Evolutionary conservation across 2,797 vertebrate genomes (phyloP).

Genomic region (Falco rusticolus): DNA sequence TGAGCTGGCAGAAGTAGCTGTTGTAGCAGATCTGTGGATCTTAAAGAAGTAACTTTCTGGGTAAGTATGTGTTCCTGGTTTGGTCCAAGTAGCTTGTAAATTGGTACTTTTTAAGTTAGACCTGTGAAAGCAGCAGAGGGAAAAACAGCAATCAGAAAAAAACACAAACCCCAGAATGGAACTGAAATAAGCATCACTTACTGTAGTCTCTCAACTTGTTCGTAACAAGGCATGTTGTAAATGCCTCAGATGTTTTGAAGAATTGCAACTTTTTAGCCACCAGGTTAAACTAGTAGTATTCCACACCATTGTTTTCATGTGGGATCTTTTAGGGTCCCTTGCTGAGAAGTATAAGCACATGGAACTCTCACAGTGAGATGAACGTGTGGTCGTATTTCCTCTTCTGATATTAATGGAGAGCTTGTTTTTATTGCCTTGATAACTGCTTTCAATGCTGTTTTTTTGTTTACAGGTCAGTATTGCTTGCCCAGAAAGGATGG

Average conservation of each 20-base stretch:
- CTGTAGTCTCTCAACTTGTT: neutral
- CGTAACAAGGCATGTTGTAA: neutral
- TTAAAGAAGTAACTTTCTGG: neutral
- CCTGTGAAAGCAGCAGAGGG: neutral
- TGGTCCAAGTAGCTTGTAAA: neutral
- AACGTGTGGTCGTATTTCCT: neutral
- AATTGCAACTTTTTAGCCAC: neutral
- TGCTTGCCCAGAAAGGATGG: constrained; percentile 98
- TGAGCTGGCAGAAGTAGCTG: neutral
- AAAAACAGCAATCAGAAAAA: neutral
- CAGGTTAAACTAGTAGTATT: neutral
- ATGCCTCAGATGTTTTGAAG: neutral
- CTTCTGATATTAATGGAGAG: neutral
- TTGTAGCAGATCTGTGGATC: neutral
- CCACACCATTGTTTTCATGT: neutral
- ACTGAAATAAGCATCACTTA: neutral
- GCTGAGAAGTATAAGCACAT: neutral
- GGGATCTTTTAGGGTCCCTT: neutral
- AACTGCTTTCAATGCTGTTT: neutral
- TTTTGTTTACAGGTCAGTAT: constrained; percentile 89
- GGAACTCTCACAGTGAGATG: neutral
- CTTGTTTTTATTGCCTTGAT: neutral
- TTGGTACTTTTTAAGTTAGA: neutral
- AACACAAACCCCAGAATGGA: neutral
- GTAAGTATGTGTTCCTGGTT: neutral